A percentile compares a stretch with the other conserved stretches of the same genome.
phyloP scores from a whole-genome alignment of 2,113 vertebrate species.

The Leucopternis melanops region DNA sequence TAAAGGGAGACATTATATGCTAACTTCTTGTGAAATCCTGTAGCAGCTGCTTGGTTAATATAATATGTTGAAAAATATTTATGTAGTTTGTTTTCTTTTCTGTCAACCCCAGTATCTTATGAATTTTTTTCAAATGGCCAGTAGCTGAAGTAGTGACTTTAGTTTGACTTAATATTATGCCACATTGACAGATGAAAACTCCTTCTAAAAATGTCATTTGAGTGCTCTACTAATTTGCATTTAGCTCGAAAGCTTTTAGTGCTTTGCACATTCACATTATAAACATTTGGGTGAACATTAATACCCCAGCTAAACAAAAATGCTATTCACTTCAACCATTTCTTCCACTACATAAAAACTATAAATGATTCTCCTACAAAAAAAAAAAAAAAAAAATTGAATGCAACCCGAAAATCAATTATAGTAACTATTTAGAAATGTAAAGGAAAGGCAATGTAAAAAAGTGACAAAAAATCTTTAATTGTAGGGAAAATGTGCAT shows the following conservation, averaged over 20 bases:
- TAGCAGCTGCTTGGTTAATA: conserved; percentile 85
- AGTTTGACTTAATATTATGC: conserved; percentile 85
- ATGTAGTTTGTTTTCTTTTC: conserved; percentile 85
- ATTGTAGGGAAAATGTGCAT: conserved; percentile 86
- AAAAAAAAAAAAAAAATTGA: conserved; percentile 52
- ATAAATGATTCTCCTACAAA: conserved; percentile 89
- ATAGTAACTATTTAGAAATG: conserved; percentile 82
- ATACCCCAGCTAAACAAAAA: conserved; percentile 93
- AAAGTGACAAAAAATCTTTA: conserved; percentile 86
- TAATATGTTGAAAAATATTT: conserved; percentile 87
- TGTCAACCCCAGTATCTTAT: conserved; percentile 80
- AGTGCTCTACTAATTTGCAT: conserved; percentile 83
- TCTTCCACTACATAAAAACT: conserved; percentile 93
- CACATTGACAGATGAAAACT: conserved; percentile 84
- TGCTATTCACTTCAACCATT: conserved; percentile 95
- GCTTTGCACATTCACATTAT: conserved; percentile 95
- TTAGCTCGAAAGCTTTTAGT: conserved; percentile 85
- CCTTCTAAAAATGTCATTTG: conserved; percentile 84
- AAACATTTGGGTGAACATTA: conserved; percentile 99
- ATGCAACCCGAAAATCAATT: conserved; percentile 81
- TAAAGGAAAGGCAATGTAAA: conserved; percentile 81
- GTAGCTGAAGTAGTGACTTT: conserved; percentile 84
- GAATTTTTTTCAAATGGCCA: conserved; percentile 82
- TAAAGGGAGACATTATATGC: conserved; percentile 84
- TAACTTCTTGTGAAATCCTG: conserved; percentile 81